Percentiles rank a stretch among this genome's conserved stretches.
Evolutionary conservation across 2,888 invertebrate species (phyloP).

Genomic region (Lithophane semibrunnea): DNA sequence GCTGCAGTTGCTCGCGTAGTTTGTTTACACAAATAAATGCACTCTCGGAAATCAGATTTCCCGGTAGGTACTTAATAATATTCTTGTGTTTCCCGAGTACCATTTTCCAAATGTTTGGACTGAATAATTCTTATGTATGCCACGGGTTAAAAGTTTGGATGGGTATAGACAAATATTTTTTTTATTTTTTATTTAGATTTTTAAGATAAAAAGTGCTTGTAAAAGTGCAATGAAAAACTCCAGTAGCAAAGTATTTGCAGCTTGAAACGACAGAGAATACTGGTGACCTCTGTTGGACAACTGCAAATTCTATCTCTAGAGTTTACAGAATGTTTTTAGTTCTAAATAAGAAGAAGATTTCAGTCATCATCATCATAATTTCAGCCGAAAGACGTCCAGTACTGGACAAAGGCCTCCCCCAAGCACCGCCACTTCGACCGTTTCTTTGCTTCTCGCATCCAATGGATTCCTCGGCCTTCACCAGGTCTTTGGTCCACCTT

Average conservation of each 20-base stretch:
- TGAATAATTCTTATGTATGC: neutral
- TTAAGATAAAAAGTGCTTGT: neutral
- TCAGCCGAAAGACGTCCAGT: no score
- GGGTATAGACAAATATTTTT: neutral
- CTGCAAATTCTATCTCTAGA: neutral
- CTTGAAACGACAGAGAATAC: neutral
- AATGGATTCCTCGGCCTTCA: no score
- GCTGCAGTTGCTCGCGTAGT: constrained; percentile 26
- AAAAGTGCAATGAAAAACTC: neutral
- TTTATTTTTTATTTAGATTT: neutral
- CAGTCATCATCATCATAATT: no score
- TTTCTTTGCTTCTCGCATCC: no score
- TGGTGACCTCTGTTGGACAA: neutral
- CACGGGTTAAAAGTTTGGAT: no score
- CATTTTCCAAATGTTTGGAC: neutral
- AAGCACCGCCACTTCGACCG: no score
- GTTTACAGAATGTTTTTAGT: neutral
- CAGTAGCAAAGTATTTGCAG: neutral
- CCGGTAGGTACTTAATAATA: neutral
- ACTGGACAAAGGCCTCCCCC: no score
- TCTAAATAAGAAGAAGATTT: no score
- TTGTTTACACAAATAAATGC: constrained; percentile 35
- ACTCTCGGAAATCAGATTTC: constrained; percentile 45
- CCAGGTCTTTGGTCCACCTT: no score
- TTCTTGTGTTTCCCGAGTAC: neutral